Evolutionary conservation across 2,888 invertebrate species (phyloP).

Genomic region (Boloria selene): DNA sequence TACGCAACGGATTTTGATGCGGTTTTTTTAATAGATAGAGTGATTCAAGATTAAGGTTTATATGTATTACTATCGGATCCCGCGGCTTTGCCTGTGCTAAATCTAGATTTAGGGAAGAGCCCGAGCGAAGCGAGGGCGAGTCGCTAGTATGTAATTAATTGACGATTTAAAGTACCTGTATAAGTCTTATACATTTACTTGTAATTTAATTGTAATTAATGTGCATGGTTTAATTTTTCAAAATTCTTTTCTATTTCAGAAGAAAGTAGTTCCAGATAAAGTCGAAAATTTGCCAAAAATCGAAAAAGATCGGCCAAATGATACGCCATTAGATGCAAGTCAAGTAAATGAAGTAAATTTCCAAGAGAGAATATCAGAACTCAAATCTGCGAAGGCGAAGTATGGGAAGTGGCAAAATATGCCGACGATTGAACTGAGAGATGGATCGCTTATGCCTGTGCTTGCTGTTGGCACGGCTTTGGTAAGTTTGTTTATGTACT

Average conservation of each 20-base stretch:
- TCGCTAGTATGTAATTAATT: too few species aligned
- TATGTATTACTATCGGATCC: too few species aligned
- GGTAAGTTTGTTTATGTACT: slow-evolving; percentile 51
- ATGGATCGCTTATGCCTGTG: slow-evolving; percentile 57
- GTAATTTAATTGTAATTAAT: too few species aligned
- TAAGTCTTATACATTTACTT: too few species aligned
- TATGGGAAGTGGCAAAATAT: slow-evolving; percentile 50
- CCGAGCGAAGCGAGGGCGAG: too few species aligned
- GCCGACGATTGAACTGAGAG: slow-evolving; percentile 48
- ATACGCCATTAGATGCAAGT: neutral
- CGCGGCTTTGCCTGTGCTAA: too few species aligned
- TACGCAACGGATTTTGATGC: too few species aligned
- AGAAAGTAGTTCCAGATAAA: slow-evolving; percentile 45
- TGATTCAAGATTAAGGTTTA: too few species aligned
- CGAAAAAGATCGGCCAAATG: neutral
- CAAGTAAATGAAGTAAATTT: slow-evolving; percentile 45
- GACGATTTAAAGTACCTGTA: too few species aligned
- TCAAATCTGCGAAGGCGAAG: slow-evolving; percentile 48
- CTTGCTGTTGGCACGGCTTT: slow-evolving; percentile 64
- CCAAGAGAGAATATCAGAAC: slow-evolving; percentile 50
- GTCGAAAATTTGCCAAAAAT: slow-evolving; percentile 20
- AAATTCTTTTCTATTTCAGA: slow-evolving; percentile 43
- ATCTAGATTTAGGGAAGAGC: too few species aligned
- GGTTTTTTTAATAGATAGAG: too few species aligned
- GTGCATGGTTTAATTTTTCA: neutral